Base-by-base conservation (phyloP, 2,113 vertebrate genomes). In the Pipa parva region DNA sequence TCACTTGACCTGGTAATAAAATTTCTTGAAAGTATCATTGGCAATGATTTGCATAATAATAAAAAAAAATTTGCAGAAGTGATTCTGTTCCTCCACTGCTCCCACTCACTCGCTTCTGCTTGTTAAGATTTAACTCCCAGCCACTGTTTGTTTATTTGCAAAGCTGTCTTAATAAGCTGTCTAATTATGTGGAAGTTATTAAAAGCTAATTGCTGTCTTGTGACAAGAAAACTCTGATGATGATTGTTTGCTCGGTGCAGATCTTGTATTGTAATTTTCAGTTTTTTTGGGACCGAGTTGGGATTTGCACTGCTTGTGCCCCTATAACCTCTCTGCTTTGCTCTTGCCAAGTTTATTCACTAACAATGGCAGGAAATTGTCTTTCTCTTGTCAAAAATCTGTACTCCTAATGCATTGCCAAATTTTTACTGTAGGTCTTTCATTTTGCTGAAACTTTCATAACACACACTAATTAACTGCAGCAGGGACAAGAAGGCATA, bases 161-260 rank as follows among this genome's bases (percentile, higher is more conserved):
- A 29, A 46, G 9, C 31, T 76, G 22, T 20, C n/a, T 64, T 66
- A 73, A 56, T 26, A 72, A 69, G 56, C 54, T 45, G 50, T n/a
- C 59, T 52, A 72, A 66, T 78, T 73, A 33, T 70, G 5, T 73
- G 75, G 59, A 74, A 72, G 45, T 42, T 63, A 73, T 66, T 66
- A 72, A 36, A 59, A 26, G 50, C 61, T 63, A 61, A 17, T 67
- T 76, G 21, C 0, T 52, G 31, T 24, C 64, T 27, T 0, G 63
- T 6, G 2, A 1, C 5, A 2, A 7, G 31, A 49, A 71, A 20
- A 24, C 0, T 39, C 0, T 76, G 48, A 9, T 58, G 68, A 42
- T 63, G 26, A 63, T 59, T 76, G 50, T 37, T 26, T 52, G n/a
- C 51, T 17, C 65, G 13, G n/a, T 64, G 46, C 64, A 49, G 45